Evolutionary conservation across 64 coral and sea anemone genomes (phyloP).

Genomic region (Pachyseris speciosa): DNA sequence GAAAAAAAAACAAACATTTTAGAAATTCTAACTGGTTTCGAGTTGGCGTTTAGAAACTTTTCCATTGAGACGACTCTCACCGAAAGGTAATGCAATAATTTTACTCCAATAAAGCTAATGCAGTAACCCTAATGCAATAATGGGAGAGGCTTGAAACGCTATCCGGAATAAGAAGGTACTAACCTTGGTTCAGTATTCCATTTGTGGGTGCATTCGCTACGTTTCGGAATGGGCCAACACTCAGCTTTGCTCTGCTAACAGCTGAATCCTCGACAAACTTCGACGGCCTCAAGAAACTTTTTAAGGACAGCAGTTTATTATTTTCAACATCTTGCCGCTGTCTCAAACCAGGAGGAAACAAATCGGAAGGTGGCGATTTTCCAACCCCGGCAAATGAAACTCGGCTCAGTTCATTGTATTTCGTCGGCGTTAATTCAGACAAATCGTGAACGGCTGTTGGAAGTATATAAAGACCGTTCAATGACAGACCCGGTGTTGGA

Average conservation of each 20-base stretch:
- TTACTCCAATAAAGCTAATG: too few relatives aligned
- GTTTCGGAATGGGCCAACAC: background rate
- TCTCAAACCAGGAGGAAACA: conserved; percentile 12
- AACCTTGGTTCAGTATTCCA: conserved; percentile 18
- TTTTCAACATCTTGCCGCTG: conserved; percentile 17
- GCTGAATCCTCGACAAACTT: conserved; percentile 31
- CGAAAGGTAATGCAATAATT: too few relatives aligned
- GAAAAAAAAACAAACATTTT: too few relatives aligned
- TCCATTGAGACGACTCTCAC: too few relatives aligned
- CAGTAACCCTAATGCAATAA: too few relatives aligned
- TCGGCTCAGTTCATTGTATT: conserved; percentile 14
- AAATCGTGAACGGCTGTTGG: conserved; percentile 30
- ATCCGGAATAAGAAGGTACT: background rate
- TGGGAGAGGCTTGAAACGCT: background rate
- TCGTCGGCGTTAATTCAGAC: background rate
- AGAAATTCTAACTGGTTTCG: too few relatives aligned
- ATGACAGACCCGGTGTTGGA: background rate
- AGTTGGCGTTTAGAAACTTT: too few relatives aligned
- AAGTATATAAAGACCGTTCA: background rate
- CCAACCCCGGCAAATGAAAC: conserved; percentile 14
- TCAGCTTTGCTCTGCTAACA: conserved; percentile 14
- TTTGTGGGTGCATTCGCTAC: background rate
- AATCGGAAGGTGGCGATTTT: conserved; percentile 1
- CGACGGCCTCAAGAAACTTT: conserved; percentile 27
- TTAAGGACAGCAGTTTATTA: conserved; percentile 21